These are phyloP conservation scores for Myxocyprinus asiaticus DNA, from an alignment of 2,113 vertebrate species.

Conservation along the genomic window DNA sequence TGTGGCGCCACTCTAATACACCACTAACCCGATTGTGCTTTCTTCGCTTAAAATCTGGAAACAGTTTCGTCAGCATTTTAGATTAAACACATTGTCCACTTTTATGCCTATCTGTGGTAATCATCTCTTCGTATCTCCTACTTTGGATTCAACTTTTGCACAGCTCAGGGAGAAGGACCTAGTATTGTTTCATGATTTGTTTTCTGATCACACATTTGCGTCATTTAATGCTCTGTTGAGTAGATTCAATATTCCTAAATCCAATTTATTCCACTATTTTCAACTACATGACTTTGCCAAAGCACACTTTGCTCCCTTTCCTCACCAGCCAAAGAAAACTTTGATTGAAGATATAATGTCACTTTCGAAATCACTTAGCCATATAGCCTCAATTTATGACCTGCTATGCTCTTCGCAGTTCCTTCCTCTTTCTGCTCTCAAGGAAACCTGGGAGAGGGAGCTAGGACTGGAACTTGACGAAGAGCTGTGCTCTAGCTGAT, in stretches of 20 bases:
- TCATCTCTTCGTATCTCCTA: background rate
- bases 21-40: no score
- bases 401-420: background rate
- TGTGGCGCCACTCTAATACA: background rate
- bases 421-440: no score
- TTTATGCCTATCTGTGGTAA: background rate
- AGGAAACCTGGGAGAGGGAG: no score
- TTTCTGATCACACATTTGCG: background rate
- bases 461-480: no score
- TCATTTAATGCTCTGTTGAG: background rate
- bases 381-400: background rate
- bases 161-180: background rate
- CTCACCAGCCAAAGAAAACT: constrained; percentile 4
- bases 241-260: background rate
- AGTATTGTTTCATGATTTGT: background rate
- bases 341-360: no score
- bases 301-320: background rate
- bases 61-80: no score
- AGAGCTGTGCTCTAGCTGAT: no score
- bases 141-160: background rate
- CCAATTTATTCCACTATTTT: background rate
- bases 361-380: background rate
- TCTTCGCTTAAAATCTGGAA: no score
- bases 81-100: background rate
- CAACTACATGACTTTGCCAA: background rate